Conservation (phyloP, 2,888 invertebrate species). For the Agapetus fuscipes region DNA sequence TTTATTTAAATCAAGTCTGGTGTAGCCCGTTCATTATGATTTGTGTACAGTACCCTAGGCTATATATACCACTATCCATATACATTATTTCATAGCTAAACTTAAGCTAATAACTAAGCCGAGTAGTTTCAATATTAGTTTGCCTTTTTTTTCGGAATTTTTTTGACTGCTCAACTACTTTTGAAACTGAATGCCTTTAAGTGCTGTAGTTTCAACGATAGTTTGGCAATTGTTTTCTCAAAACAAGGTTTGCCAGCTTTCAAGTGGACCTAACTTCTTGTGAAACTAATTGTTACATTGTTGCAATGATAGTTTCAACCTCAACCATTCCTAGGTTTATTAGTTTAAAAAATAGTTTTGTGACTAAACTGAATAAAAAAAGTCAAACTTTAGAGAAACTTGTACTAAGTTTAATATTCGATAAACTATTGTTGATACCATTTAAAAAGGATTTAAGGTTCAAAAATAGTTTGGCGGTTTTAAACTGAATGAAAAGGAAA, state of each 20-base stretch:
- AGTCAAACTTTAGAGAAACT: not conserved
- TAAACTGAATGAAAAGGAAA: no score
- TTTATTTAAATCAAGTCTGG: constrained; percentile 19
- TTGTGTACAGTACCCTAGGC: constrained; percentile 21
- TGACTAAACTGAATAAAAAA: not conserved
- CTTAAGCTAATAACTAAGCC: no score
- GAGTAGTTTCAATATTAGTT: constrained; percentile 9
- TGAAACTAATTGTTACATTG: no score
- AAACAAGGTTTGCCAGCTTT: no score
- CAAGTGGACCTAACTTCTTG: no score
- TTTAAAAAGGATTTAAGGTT: not conserved
- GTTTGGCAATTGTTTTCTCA: no score
- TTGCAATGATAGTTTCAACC: not conserved
- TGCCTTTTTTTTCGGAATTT: constrained; percentile 11
- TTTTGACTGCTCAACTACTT: constrained; percentile 1
- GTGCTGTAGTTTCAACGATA: no score
- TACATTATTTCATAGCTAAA: constrained; percentile 7
- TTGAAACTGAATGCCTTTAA: no score
- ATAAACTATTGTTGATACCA: no score
- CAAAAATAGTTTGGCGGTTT: not conserved
- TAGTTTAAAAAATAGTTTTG: not conserved
- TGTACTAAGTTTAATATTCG: no score
- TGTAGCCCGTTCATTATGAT: constrained; percentile 19
- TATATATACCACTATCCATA: constrained; percentile 18
- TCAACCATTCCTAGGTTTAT: not conserved